Evolutionary conservation across 1,140 invertebrate genomes (phyloP), one percentile per base, ranked within the genome.

Genomic region (Argopecten irradians): DNA sequence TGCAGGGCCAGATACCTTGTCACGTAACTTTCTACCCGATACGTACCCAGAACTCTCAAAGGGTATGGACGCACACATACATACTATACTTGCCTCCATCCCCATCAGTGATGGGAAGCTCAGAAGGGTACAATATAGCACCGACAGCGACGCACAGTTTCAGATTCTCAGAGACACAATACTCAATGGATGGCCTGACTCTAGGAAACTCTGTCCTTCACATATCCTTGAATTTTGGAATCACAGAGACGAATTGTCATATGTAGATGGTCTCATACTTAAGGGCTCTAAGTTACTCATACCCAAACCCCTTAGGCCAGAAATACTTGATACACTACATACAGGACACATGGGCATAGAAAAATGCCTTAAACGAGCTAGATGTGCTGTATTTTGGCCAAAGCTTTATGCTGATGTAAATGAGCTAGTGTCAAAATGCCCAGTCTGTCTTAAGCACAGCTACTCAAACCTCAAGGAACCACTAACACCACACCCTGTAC

Each of bases 1-100:
- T n/a, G n/a, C n/a, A n/a, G n/a, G n/a, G n/a, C n/a, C n/a, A 14
- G 92, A 93, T 43, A 85, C 88, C 2, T 86, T 93, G 16, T 93
- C 90, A 22, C 46, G 89, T 19, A 85, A 86, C 22, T 86, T 86
- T 41, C 34, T 89, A 14, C 19, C 39, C 22, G 85, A 89, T 34
- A 89, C 88, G 36, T 89, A 35, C 82, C 85, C 82, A 87, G 28
- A 43, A 33, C 28, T 86, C 33, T 86, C 85, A 46, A 85, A 84
- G 39, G 55, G 82, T 41, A n/a, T 89, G 34, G 88, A 88, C 19
- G 71, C 85, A 19, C 82, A 90, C 19, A 82, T 88, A 36, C 87
- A 90, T 55, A 86, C 46, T 1, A 46, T 90, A 55, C 36, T 90
- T 8, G 0, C 84, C 33, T 55, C 46, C 32, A 22, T 90, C 8